These are phyloP conservation scores for Agrochola macilenta DNA, from an alignment of 2,888 invertebrate genomes.

Conservation along the genomic window DNA sequence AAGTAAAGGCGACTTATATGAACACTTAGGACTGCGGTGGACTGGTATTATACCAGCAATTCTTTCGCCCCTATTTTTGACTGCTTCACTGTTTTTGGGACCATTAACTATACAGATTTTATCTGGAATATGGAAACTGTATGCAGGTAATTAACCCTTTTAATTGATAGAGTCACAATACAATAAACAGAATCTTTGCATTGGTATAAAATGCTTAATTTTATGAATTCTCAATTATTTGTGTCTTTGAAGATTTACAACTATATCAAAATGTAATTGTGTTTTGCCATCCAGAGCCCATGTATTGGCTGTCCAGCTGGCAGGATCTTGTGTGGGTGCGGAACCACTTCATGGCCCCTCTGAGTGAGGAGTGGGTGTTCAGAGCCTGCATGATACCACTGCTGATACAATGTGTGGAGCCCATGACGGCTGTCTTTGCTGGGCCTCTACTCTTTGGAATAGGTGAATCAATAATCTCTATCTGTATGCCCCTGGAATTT, in stretches of 20 bases:
- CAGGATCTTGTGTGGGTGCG: slow-evolving; percentile 96
- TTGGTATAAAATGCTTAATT: neutral
- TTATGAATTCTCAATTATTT: neutral
- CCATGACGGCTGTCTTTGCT: slow-evolving; percentile 94
- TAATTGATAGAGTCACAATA: neutral
- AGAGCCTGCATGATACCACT: slow-evolving; percentile 98
- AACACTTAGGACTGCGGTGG: slow-evolving; percentile 94
- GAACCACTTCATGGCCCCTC: slow-evolving; percentile 97
- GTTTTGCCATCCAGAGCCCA: slow-evolving; percentile 89
- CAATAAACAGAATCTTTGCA: neutral
- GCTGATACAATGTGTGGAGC: slow-evolving; percentile 95
- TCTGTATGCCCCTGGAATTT: neutral
- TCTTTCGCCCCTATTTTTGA: slow-evolving; percentile 94
- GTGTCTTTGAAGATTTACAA: neutral
- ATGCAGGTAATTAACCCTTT: slow-evolving; percentile 89
- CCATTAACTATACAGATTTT: slow-evolving; percentile 94
- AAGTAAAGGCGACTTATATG: slow-evolving; percentile 91
- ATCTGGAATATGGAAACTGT: slow-evolving; percentile 92
- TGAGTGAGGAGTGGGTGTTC: slow-evolving; percentile 99
- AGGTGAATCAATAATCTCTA: slow-evolving; percentile 86
- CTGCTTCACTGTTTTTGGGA: slow-evolving; percentile 95
- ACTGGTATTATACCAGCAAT: slow-evolving; percentile 94
- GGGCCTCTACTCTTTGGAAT: slow-evolving; percentile 98
- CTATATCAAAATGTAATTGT: neutral
- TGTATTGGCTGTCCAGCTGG: slow-evolving; percentile 93